Conservation (phyloP, 2,797 vertebrate genomes). For the Xenentodon cancila region DNA sequence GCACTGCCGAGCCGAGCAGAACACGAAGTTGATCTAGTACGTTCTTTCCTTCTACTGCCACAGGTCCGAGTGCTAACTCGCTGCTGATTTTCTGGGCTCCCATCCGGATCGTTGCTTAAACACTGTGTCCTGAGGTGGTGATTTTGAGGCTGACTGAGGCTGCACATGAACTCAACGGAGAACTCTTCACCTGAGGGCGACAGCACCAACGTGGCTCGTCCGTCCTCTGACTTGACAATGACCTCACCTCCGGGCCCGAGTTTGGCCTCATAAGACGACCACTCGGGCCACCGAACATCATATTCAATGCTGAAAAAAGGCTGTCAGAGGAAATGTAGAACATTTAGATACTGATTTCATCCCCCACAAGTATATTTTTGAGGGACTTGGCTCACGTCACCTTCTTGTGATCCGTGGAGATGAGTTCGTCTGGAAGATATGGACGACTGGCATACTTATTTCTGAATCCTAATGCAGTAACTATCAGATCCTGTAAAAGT, state of each 20-base stretch:
- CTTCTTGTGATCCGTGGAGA: constrained; percentile 79
- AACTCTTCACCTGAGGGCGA: constrained; percentile 85
- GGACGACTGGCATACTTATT: constrained; percentile 84
- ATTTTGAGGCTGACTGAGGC: constrained; percentile 78
- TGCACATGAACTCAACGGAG: constrained; percentile 85
- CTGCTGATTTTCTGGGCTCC: constrained; percentile 24
- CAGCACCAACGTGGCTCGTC: constrained; percentile 81
- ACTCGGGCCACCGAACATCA: constrained; percentile 83
- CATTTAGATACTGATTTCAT: not conserved
- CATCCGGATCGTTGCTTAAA: constrained; percentile 34
- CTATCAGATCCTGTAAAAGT: constrained; percentile 73
- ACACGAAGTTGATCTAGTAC: constrained; percentile 19
- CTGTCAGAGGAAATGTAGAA: constrained; percentile 39
- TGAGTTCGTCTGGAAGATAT: constrained; percentile 85
- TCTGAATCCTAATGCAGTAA: constrained; percentile 86
- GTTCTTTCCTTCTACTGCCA: constrained; percentile 37
- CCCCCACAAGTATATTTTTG: not conserved
- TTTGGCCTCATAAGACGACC: constrained; percentile 46
- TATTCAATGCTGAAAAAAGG: constrained; percentile 68
- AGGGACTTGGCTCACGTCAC: constrained; percentile 61
- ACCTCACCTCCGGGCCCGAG: constrained; percentile 62
- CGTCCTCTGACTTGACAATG: constrained; percentile 83
- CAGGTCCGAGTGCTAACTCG: constrained; percentile 29
- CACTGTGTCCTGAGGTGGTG: constrained; percentile 14
- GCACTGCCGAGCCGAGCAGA: constrained; percentile 4